Evolutionary conservation across 2,113 vertebrate genomes (phyloP).

Genomic region (Tretioscincus oriximinensis): DNA sequence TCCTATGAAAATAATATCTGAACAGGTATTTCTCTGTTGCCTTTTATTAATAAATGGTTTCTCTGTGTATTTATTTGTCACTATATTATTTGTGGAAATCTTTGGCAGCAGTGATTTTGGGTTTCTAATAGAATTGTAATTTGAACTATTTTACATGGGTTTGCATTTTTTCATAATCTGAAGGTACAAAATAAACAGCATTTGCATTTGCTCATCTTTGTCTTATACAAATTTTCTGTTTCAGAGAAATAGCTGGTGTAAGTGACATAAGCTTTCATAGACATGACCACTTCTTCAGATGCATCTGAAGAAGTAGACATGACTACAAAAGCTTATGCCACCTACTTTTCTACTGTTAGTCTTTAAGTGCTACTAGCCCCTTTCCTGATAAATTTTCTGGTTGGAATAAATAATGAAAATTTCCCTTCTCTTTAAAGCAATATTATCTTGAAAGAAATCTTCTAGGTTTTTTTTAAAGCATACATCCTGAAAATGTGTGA

Average conservation of each 20-base stretch:
- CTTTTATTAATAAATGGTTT: not conserved
- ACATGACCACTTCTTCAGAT: no score
- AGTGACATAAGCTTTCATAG: no score
- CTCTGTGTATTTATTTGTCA: not conserved
- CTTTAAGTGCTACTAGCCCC: no score
- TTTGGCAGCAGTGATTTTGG: not conserved
- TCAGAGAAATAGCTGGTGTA: no score
- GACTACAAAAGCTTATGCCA: no score
- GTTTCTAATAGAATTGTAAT: not conserved
- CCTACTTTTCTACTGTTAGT: no score
- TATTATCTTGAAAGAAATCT: not conserved
- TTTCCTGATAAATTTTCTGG: not conserved
- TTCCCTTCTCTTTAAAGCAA: not conserved
- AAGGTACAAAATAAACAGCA: not conserved
- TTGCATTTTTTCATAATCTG: not conserved
- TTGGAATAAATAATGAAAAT: conserved; percentile 8
- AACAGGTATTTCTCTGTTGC: not conserved
- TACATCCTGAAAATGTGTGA: not conserved
- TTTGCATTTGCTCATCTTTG: not conserved
- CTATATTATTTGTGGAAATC: not conserved
- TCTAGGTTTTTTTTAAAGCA: no score
- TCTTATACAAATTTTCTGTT: not conserved
- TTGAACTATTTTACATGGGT: not conserved
- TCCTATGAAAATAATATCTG: not conserved
- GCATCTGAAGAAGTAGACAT: no score